Evolutionary conservation across 1,140 invertebrate species (phyloP), one percentile per base, ranked within the genome.

Genomic region (Aphelenchoides avenae): DNA sequence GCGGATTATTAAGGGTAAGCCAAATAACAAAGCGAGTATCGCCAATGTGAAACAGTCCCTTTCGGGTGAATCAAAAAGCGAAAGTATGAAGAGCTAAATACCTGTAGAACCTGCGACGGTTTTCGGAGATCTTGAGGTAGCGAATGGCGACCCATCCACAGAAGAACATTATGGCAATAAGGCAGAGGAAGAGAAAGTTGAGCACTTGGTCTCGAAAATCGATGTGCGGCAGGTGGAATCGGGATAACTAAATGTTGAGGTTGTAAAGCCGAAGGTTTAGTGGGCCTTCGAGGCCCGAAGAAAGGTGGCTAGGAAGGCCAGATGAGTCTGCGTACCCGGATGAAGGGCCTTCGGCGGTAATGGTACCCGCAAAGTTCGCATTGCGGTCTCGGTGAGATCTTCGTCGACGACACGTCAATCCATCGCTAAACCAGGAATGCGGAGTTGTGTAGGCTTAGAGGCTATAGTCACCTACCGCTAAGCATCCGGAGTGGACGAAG

Each of bases 141-240:
- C 30, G 50, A 13, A 53, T 11, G 48, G 48, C 13, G 18, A 52
- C 50, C 52, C 44, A 53, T n/a, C 49, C 50, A 56, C 50, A 52
- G 26, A 52, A 52, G 13, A 15, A 18, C 50, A 52, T 52, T 4
- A 52, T 52, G n/a, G 2, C 13, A n/a, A 52, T 13, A 11, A 52
- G 24, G n/a, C 51, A 29, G 15, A 52, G 11, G 24, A 53, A 54
- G 13, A 52, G 27, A 26, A n/a, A 54, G 48, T 52, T 52, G 2
- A 52, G 50, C 11, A 52, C 48, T 24, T 52, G 51, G 5, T 52
- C 50, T n/a, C 50, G 50, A 13, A 52, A 52, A 56, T 52, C n/a
- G 3, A 52, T 52, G 2, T 42, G 30, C 13, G 50, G 50, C 1
- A 52, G 9, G 18, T 11, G 48, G 6, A 49, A 6, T 43, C 15